Evolutionary conservation across 64 coral and sea anemone genomes (phyloP).

Genomic region (Stylophora pistillata): DNA sequence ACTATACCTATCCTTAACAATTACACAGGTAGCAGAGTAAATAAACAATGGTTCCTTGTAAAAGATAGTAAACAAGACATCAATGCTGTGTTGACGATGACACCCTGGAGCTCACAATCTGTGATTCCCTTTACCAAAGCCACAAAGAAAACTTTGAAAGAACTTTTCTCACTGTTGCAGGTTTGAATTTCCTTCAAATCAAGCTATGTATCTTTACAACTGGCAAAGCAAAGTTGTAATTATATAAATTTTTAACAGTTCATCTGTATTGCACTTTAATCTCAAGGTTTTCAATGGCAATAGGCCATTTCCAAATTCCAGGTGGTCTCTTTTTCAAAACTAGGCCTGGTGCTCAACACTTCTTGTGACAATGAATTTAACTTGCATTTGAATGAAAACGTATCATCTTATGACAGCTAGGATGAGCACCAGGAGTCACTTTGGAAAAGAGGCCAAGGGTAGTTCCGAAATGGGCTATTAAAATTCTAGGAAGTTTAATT

Average conservation of each 20-base stretch:
- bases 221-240: background rate
- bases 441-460: no score
- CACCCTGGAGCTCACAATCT: slow-evolving; percentile 69
- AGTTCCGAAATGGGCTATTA: no score
- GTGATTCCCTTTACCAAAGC: slow-evolving; percentile 64
- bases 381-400: no score
- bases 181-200: background rate
- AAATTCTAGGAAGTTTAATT: no score
- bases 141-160: slow-evolving; percentile 76
- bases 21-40: slow-evolving; percentile 66
- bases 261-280: no score
- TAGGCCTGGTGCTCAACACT: no score
- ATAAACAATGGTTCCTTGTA: slow-evolving; percentile 89
- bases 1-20: background rate
- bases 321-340: no score
- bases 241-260: background rate
- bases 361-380: no score
- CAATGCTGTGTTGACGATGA: slow-evolving; percentile 63
- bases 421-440: no score
- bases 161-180: slow-evolving; percentile 66
- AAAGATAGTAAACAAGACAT: slow-evolving; percentile 50
- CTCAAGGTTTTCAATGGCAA: no score
- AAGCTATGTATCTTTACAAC: background rate
- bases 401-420: no score
- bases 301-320: no score